These are phyloP conservation scores for Microtus pennsylvanicus DNA, from an alignment of 2,113 vertebrate genomes.

Conservation along the genomic window DNA sequence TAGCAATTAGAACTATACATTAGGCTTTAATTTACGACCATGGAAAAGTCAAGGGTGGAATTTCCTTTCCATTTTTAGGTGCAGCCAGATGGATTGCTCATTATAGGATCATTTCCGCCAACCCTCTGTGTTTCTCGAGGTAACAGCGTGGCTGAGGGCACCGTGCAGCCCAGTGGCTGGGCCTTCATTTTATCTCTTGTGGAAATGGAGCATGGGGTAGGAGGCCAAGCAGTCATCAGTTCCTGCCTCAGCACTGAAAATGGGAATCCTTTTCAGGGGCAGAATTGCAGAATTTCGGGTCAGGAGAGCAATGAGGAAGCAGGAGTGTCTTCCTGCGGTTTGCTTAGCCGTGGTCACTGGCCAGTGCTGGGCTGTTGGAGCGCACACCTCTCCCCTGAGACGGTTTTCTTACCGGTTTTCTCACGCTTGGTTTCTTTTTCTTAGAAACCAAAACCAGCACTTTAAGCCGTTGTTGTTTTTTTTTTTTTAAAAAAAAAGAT, in stretches of 20 bases:
- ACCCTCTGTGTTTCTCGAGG: conserved; percentile 62
- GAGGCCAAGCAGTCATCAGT: conserved; percentile 14
- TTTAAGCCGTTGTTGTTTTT: neutral
- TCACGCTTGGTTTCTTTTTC: neutral
- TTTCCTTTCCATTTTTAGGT: conserved; percentile 82
- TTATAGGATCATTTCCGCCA: conserved; percentile 74
- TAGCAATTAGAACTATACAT: conserved; percentile 90
- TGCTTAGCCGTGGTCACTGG: neutral
- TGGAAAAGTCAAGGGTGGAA: conserved; percentile 81
- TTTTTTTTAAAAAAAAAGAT: neutral
- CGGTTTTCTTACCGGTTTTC: neutral
- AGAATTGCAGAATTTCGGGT: conserved; percentile 44
- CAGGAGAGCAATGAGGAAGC: conserved; percentile 17
- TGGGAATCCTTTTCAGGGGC: conserved; percentile 15
- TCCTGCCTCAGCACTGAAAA: neutral
- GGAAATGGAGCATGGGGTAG: neutral
- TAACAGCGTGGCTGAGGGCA: conserved; percentile 46
- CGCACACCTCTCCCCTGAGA: neutral
- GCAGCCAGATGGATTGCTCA: conserved; percentile 80
- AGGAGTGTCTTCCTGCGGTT: neutral
- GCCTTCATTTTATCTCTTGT: conserved; percentile 45
- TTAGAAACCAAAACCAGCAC: neutral
- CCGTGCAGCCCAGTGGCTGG: neutral
- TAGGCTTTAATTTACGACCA: conserved; percentile 82
- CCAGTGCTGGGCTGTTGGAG: neutral